Conservation (phyloP, 2,797 vertebrate species). For the Cossypha caffra region DNA sequence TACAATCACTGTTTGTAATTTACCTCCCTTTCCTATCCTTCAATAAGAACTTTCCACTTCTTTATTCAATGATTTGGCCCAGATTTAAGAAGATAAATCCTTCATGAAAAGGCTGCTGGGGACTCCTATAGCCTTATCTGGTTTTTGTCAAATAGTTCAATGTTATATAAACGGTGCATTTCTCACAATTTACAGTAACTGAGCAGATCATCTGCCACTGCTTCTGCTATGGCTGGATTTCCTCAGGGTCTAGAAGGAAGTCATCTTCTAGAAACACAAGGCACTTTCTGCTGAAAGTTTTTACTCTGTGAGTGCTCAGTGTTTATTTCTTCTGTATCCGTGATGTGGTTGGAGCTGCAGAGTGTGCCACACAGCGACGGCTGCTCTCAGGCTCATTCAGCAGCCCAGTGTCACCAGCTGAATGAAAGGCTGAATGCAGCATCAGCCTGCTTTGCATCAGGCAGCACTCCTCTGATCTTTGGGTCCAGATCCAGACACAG, state of each 20-base stretch:
- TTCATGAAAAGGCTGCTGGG: background rate
- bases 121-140: background rate
- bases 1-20: background rate
- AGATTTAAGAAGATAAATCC: background rate
- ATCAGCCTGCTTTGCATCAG: background rate
- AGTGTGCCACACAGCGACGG: background rate
- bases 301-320: background rate
- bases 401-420: background rate
- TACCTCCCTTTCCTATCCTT: background rate
- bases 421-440: background rate
- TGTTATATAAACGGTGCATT: background rate
- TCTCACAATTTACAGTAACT: background rate
- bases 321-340: background rate
- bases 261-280: background rate
- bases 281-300: background rate
- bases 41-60: background rate
- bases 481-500: background rate
- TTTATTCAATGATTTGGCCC: background rate
- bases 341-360: background rate
- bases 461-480: background rate
- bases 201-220: background rate
- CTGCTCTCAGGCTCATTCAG: background rate
- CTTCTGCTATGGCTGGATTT: background rate
- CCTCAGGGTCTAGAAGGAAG: background rate
- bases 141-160: background rate